phyloP scores from a whole-genome alignment of 2,888 invertebrate species.

The Nineta flava region DNA sequence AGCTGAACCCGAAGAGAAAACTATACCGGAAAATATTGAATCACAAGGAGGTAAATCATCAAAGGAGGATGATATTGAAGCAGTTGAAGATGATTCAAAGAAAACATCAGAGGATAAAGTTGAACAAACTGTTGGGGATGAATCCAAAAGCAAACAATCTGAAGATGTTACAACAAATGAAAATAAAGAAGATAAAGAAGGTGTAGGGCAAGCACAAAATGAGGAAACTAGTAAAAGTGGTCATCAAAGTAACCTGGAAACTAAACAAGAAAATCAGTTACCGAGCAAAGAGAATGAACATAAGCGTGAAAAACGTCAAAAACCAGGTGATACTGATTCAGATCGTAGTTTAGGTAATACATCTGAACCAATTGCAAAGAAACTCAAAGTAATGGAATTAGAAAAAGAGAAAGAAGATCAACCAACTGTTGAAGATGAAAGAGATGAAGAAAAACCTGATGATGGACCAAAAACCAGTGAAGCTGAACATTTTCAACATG shows the following conservation, averaged over 20 bases:
- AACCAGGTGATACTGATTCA: constrained; percentile 59
- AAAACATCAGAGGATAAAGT: constrained; percentile 31
- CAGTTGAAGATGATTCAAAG: constrained; percentile 28
- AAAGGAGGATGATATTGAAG: constrained; percentile 26
- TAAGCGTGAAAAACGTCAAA: constrained; percentile 42
- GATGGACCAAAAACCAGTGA: constrained; percentile 26
- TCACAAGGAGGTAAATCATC: constrained; percentile 21
- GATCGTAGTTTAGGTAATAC: constrained; percentile 51
- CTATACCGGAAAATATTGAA: constrained; percentile 17
- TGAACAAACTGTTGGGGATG: neutral
- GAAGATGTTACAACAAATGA: constrained; percentile 23
- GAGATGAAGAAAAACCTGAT: constrained; percentile 21
- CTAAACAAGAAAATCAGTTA: constrained; percentile 15
- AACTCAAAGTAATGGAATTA: constrained; percentile 35
- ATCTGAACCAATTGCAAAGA: constrained; percentile 45
- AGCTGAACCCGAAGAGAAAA: constrained; percentile 21
- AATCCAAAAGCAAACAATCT: constrained; percentile 5
- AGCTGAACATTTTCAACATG: constrained; percentile 55
- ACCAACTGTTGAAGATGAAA: constrained; percentile 26
- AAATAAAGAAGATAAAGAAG: constrained; percentile 44
- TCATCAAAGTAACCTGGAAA: constrained; percentile 29
- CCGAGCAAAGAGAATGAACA: constrained; percentile 21
- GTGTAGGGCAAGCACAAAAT: constrained; percentile 58
- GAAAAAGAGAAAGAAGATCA: constrained; percentile 17
- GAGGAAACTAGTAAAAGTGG: constrained; percentile 49